Percentiles rank a stretch among this genome's conserved stretches.
phyloP scores from a whole-genome alignment of 2,888 invertebrate species.

The Leucophora obtusa region DNA sequence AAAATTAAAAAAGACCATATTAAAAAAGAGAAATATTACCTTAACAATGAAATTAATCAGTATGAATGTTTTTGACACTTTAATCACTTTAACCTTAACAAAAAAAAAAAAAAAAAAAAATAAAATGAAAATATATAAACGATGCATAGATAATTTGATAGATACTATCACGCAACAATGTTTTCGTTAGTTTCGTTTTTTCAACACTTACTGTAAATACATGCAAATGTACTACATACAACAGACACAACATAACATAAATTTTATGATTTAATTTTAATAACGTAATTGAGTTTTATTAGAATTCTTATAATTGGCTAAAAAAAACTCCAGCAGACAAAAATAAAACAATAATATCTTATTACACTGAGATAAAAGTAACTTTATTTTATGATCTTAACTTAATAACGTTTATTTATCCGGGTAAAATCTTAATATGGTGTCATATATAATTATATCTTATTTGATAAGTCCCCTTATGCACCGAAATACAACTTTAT shows the following conservation, averaged over 20 bases:
- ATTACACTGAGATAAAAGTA: slow-evolving; percentile 18
- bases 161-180: slow-evolving; percentile 47
- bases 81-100: slow-evolving; percentile 61
- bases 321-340: neutral
- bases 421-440: too few relatives aligned
- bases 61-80: slow-evolving; percentile 60
- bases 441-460: too few relatives aligned
- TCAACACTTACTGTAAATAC: neutral
- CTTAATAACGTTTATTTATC: too few relatives aligned
- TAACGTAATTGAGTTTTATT: slow-evolving; percentile 61
- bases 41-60: slow-evolving; percentile 57
- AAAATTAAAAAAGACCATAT: neutral
- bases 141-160: neutral
- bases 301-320: slow-evolving; percentile 38
- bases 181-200: slow-evolving; percentile 28
- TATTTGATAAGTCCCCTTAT: too few relatives aligned
- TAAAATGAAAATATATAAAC: neutral
- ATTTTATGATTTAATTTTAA: slow-evolving; percentile 57
- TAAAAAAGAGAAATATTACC: slow-evolving; percentile 29
- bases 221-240: neutral
- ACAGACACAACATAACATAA: slow-evolving; percentile 25
- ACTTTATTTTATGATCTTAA: too few relatives aligned
- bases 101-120: slow-evolving; percentile 28
- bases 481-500: too few relatives aligned
- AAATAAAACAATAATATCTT: neutral